Base-by-base conservation (phyloP, 2,888 invertebrate species). In the Morpho achilles region DNA sequence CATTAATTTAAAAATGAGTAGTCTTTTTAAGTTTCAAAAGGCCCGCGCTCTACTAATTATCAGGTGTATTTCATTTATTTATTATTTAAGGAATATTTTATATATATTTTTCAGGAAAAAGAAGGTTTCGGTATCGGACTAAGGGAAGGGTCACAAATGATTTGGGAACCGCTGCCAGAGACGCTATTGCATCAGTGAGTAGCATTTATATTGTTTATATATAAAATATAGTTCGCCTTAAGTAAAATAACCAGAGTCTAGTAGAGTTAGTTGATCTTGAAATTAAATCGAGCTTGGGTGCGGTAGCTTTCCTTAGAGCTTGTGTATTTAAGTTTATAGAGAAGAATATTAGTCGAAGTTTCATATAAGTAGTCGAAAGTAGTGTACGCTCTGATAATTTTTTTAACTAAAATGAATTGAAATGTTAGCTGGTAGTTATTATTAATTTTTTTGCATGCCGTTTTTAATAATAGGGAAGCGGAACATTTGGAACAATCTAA, bases 111-210 rank as follows among this genome's bases (percentile, higher is more conserved):
- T 63, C 76, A 96, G 96, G 95, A 94, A 75, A 93, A 93, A 67
- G 93, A 93, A 65, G 93, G 93, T 61, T 94, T 95, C 69, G 93
- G 93, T 50, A 92, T 93, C 62, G 94, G 95, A 7, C 80, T 93
- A 42, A 85, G 95, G 60, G 87, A 93, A 69, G 94, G 94, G 6
- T 92, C 93, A 22, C 92, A 91, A 70, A 93, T 93, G 87, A 92
- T 95, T 72, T 95, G 82, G 91, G 89, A 91, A 67, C 91, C 91
- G 0, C 64, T 90, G 49, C 91, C 91, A 1, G 87, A 87, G 61
- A 72, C 83, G 1, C 62, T 86, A 7, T 68, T 72, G 9, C 76
- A 75, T 49, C 80, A 77, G 91, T 91, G 67, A 87, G 89, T 79
- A 52, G 47, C 23, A 40, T 48, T 63, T 54, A 23, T 44, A 52